These are phyloP conservation scores for Poecile atricapillus DNA, from an alignment of 2,113 vertebrate species.

Conservation along the genomic window DNA sequence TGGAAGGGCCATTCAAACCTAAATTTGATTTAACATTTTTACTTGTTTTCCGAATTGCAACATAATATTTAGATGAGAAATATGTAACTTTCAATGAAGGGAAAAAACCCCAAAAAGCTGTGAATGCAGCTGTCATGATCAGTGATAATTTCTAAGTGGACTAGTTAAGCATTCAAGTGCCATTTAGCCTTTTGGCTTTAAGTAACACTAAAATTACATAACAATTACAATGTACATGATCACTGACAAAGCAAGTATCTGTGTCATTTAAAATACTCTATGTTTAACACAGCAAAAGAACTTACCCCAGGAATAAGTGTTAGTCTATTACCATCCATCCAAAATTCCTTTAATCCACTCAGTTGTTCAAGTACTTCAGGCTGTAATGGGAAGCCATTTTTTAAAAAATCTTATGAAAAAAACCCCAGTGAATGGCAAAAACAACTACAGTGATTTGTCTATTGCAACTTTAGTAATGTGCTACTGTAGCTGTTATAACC, in stretches of 20 bases:
- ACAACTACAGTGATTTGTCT: not conserved
- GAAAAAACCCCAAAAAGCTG: not conserved
- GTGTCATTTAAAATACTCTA: not conserved
- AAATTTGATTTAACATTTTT: not conserved
- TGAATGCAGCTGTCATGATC: not conserved
- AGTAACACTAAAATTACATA: not conserved
- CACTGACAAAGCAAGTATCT: not conserved
- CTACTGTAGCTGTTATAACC: not conserved
- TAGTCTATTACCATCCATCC: slow-evolving; percentile 97
- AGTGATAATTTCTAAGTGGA: not conserved
- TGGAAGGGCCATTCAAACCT: not conserved
- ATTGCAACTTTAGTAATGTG: not conserved
- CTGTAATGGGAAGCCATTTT: slow-evolving; percentile 61
- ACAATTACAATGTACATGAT: not conserved
- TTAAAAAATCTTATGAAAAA: not conserved
- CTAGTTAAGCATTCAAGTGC: not conserved
- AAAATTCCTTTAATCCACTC: slow-evolving; percentile 93
- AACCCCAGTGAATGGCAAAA: not conserved
- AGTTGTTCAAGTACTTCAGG: slow-evolving; percentile 98
- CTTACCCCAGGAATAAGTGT: slow-evolving; percentile 95
- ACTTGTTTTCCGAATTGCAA: not conserved
- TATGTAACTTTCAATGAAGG: not conserved
- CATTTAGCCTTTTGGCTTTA: not conserved
- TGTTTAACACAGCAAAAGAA: slow-evolving; percentile 20
- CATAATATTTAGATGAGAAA: not conserved